Percentiles rank a stretch among this genome's conserved stretches.
These are phyloP conservation scores for Pelochelys cantorii DNA, from an alignment of 2,797 vertebrate genomes.

Conservation along the genomic window DNA sequence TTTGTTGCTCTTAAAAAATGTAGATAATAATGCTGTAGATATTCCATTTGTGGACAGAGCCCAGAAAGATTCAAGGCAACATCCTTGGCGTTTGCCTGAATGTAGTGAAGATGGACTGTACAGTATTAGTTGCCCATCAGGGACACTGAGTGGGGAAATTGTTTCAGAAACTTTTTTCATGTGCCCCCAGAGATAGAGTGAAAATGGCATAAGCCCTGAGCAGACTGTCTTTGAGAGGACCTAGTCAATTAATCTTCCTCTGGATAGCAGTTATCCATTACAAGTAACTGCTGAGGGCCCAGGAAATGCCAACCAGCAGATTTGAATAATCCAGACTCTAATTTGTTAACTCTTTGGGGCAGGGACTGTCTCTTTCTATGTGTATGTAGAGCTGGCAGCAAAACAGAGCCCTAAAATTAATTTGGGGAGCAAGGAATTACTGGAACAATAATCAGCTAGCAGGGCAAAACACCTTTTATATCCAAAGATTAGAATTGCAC, in stretches of 20 bases:
- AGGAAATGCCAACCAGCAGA: not conserved
- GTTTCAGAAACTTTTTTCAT: conserved; percentile 22
- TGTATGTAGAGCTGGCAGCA: not conserved
- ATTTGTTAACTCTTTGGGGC: rapidly evolving
- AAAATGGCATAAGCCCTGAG: not conserved
- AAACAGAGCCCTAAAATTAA: not conserved
- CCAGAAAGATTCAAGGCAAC: not conserved
- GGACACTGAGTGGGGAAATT: not conserved
- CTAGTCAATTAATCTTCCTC: conserved; percentile 32
- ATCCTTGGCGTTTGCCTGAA: not conserved
- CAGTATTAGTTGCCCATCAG: rapidly evolving
- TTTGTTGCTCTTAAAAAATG: not conserved
- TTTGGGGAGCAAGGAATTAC: not conserved
- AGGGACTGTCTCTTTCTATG: not conserved
- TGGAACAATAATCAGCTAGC: not conserved
- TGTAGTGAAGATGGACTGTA: not conserved
- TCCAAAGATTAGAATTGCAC: not conserved
- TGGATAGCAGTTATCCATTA: not conserved
- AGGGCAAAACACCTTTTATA: not conserved
- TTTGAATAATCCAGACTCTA: not conserved
- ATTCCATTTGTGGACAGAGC: not conserved
- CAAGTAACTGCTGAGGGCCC: not conserved
- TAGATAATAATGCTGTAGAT: rapidly evolving
- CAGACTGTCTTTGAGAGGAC: conserved; percentile 17
- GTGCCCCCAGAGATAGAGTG: conserved; percentile 11